phyloP scores from a whole-genome alignment of 2,113 vertebrate genomes.

The Oncorhynchus kisutch region DNA sequence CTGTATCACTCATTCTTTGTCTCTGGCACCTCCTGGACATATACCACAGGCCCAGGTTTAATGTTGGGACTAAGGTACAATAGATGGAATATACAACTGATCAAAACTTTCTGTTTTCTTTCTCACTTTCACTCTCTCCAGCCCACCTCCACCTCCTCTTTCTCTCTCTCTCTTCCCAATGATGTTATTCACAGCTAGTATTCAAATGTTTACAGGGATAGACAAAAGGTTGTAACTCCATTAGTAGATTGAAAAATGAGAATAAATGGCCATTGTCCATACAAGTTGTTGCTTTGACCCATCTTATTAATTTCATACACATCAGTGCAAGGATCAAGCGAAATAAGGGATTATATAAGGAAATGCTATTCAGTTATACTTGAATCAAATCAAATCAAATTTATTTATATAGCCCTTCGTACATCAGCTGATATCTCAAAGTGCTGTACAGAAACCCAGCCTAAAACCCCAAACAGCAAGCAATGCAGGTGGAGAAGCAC shows the following conservation, averaged over 20 bases:
- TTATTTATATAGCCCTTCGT: no score
- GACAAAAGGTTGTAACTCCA: constrained; percentile 41
- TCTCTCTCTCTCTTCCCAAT: neutral
- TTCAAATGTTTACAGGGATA: constrained; percentile 52
- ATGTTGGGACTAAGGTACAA: no score
- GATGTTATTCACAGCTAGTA: constrained; percentile 42
- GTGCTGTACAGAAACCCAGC: no score
- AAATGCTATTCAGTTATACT: neutral
- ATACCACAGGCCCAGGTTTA: no score
- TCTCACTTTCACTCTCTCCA: neutral
- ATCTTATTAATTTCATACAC: constrained; percentile 34
- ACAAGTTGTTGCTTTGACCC: constrained; percentile 41
- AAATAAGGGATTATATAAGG: constrained; percentile 1
- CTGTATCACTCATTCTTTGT: no score
- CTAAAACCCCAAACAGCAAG: no score
- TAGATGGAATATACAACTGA: neutral
- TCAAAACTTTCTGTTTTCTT: constrained; percentile 3
- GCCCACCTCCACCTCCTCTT: neutral
- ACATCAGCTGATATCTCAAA: no score
- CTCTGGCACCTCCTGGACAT: no score
- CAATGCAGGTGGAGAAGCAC: no score
- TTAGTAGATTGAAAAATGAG: constrained; percentile 65
- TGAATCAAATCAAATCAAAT: no score
- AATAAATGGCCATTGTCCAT: constrained; percentile 56
- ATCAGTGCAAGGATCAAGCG: constrained; percentile 6